phyloP scores from a whole-genome alignment of 1,140 invertebrate genomes.

The Diprion similis region DNA sequence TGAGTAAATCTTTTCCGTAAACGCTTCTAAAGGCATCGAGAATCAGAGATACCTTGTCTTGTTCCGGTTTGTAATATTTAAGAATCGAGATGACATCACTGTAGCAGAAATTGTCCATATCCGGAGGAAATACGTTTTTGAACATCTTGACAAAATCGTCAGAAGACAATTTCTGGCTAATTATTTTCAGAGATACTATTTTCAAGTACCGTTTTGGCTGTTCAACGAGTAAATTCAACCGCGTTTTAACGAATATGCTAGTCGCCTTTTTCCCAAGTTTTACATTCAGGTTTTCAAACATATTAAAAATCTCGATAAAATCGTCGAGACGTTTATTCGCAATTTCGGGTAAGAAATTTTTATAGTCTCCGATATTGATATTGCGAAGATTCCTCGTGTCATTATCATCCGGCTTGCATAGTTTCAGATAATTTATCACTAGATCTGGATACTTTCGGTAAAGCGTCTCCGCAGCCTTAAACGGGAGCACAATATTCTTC shows the following conservation, averaged over 20 bases:
- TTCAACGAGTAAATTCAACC: conserved; percentile 24
- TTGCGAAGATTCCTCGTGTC: not conserved
- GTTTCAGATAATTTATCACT: conserved; percentile 41
- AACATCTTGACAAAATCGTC: conserved; percentile 42
- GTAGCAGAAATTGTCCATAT: conserved; percentile 26
- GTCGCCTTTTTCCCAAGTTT: conserved; percentile 35
- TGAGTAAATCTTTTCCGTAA: conserved; percentile 36
- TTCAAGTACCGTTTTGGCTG: conserved; percentile 31
- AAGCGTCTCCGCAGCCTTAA: conserved; percentile 27
- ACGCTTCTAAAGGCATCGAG: conserved; percentile 33
- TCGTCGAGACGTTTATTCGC: conserved; percentile 30
- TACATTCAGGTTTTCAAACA: conserved; percentile 14
- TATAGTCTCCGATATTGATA: conserved; percentile 25
- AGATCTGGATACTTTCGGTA: conserved; percentile 41
- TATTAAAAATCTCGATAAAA: conserved; percentile 33
- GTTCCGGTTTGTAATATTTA: conserved; percentile 33
- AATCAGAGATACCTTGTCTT: conserved; percentile 32
- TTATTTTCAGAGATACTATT: conserved; percentile 34
- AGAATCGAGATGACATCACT: conserved; percentile 30
- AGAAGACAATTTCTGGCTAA: conserved; percentile 27
- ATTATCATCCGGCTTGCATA: conserved; percentile 4
- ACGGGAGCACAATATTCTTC: conserved; percentile 26
- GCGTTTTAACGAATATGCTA: conserved; percentile 41
- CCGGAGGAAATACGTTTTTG: conserved; percentile 32
- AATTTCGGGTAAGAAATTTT: conserved; percentile 28